phyloP scores from a whole-genome alignment of 2,113 vertebrate genomes.

The Mormyrus iriodes region DNA sequence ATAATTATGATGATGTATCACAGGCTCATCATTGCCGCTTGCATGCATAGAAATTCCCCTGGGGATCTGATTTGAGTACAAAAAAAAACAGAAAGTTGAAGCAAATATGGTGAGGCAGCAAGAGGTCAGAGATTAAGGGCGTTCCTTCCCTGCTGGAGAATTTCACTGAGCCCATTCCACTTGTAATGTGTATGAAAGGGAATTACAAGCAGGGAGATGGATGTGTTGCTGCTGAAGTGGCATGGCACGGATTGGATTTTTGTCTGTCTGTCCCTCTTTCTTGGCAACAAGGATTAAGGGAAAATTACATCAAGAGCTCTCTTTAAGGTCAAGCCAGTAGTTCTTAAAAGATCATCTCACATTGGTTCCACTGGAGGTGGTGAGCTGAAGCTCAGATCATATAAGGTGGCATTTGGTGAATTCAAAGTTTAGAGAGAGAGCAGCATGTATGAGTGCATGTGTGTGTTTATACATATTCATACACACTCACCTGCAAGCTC shows the following conservation, averaged over 20 bases:
- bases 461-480: background rate
- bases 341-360: background rate
- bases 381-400: background rate
- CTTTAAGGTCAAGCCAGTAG: background rate
- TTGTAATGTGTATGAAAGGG: background rate
- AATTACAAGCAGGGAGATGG: background rate
- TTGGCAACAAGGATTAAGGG: slow-evolving; percentile 3
- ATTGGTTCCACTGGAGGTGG: background rate
- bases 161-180: background rate
- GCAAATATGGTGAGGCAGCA: background rate
- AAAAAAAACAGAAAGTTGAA: background rate
- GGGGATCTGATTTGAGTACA: background rate
- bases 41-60: background rate
- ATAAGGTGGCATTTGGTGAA: background rate
- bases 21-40: background rate
- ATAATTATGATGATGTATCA: background rate
- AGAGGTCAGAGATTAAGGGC: background rate
- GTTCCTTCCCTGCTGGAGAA: background rate
- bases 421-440: background rate
- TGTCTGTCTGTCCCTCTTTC: background rate
- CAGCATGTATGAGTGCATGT: background rate
- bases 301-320: slow-evolving; percentile 2
- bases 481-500: background rate
- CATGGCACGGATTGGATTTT: slow-evolving; percentile 10
- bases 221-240: background rate